phyloP scores from a whole-genome alignment of 2,797 vertebrate species.

The Babyrousa celebensis region DNA sequence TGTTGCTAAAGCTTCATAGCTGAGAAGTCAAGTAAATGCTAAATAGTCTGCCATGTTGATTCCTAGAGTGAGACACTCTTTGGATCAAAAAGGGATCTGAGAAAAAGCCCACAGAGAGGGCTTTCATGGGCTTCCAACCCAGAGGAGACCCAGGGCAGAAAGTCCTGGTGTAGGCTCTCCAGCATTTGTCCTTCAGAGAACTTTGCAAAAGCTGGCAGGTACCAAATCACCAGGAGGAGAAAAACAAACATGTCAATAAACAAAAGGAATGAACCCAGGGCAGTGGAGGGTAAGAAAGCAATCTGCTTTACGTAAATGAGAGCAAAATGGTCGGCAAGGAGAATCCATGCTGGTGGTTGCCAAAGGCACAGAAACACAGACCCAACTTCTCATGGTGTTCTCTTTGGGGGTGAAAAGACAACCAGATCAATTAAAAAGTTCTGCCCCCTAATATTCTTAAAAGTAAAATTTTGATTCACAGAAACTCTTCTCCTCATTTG shows the following conservation, averaged over 20 bases:
- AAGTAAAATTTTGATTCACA: slow-evolving; percentile 42
- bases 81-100: neutral
- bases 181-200: neutral
- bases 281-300: neutral
- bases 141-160: neutral
- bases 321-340: neutral
- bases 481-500: neutral
- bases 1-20: neutral
- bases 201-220: neutral
- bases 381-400: neutral
- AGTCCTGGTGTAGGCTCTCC: neutral
- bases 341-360: neutral
- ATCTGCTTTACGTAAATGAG: neutral
- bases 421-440: neutral
- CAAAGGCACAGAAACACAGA: neutral
- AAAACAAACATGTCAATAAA: neutral
- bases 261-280: neutral
- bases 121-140: neutral
- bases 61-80: neutral
- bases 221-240: neutral
- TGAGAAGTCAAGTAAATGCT: neutral
- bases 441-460: neutral
- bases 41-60: neutral
- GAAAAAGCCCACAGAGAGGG: neutral
- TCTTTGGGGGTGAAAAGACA: neutral